Percentiles rank a stretch among this genome's conserved stretches.
Conservation (phyloP, 2,888 invertebrate genomes). For the Euzophera pinguis region DNA sequence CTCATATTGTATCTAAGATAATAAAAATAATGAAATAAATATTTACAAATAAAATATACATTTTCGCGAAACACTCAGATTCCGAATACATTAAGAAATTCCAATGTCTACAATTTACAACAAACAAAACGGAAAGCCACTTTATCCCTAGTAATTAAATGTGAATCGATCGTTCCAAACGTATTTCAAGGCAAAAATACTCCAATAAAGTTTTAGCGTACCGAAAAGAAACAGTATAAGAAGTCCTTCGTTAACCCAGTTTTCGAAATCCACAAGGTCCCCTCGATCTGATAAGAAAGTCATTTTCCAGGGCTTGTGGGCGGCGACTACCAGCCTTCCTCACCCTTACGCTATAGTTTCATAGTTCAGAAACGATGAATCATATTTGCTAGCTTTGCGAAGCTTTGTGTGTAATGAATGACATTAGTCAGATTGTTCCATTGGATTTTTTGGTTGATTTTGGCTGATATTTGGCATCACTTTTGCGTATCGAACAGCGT, state of each 20-base stretch:
- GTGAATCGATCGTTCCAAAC: not conserved
- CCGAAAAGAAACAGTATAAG: constrained; percentile 32
- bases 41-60: no score
- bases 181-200: not conserved
- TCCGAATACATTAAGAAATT: no score
- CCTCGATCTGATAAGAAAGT: constrained; percentile 65
- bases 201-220: constrained; percentile 6
- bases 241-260: constrained; percentile 69
- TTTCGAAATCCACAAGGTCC: constrained; percentile 51
- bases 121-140: not conserved
- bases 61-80: no score
- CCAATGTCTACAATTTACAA: not conserved
- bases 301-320: constrained; percentile 39
- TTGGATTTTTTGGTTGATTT: no score
- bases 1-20: no score
- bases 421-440: not conserved
- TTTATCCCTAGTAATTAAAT: not conserved
- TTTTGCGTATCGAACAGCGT: no score
- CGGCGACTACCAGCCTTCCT: constrained; percentile 26
- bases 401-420: not conserved
- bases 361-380: constrained; percentile 18
- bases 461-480: no score
- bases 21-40: no score
- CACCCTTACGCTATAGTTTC: constrained; percentile 12
- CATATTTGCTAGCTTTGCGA: constrained; percentile 17